A percentile compares a stretch with the other conserved stretches of the same genome.
These are phyloP conservation scores for Wiebesia pumilae DNA, from an alignment of 1,140 invertebrate species.

Conservation along the genomic window DNA sequence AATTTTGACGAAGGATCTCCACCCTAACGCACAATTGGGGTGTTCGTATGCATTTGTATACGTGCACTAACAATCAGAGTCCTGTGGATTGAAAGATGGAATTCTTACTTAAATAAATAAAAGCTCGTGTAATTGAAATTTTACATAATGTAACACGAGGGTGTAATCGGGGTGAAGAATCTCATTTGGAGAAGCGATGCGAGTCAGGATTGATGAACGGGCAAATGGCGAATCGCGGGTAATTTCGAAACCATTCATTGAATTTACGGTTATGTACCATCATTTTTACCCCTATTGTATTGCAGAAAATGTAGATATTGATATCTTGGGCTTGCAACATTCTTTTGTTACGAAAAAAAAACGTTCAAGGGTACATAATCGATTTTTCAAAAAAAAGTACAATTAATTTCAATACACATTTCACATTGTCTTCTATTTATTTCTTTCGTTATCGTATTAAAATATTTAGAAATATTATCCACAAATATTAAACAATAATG, in stretches of 20 bases:
- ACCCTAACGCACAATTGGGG: not conserved
- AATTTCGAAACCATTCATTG: slow-evolving; percentile 25
- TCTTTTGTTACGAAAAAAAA: not conserved
- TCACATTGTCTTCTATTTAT: too few species aligned
- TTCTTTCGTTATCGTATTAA: too few species aligned
- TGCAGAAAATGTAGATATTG: not conserved
- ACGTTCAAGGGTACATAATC: not conserved
- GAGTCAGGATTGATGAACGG: slow-evolving; percentile 45
- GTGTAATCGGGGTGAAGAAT: not conserved
- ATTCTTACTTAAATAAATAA: slow-evolving; percentile 44
- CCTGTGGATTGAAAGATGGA: slow-evolving; percentile 8
- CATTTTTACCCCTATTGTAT: not conserved
- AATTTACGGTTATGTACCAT: slow-evolving; percentile 20
- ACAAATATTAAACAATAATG: too few species aligned
- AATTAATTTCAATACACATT: too few species aligned
- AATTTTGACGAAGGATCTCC: slow-evolving; percentile 62
- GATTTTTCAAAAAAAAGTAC: not conserved
- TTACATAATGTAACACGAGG: slow-evolving; percentile 20
- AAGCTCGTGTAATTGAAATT: slow-evolving; percentile 41
- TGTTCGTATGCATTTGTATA: not conserved
- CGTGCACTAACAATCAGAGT: not conserved
- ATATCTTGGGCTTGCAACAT: not conserved
- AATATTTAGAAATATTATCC: too few species aligned
- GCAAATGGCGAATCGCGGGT: slow-evolving; percentile 36
- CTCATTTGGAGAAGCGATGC: slow-evolving; percentile 14